These are phyloP conservation scores for Drosophila fulvimacula DNA, from an alignment of 2,888 invertebrate species.

Conservation along the genomic window DNA sequence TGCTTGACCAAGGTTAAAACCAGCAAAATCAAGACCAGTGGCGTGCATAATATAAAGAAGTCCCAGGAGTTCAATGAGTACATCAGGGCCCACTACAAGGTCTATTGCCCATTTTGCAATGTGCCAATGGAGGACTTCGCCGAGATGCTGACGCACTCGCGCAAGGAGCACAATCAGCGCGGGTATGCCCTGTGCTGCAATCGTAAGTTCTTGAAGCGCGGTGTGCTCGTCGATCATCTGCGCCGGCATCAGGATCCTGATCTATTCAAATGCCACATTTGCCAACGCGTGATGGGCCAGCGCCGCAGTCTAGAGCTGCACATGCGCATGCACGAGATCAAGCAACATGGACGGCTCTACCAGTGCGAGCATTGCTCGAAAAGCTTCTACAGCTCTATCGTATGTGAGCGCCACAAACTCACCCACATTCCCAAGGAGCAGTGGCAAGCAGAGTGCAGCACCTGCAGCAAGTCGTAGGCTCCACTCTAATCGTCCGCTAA, in stretches of 20 bases:
- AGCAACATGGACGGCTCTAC: slow-evolving; percentile 68
- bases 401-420: slow-evolving; percentile 77
- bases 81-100: slow-evolving; percentile 76
- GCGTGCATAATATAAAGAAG: slow-evolving; percentile 45
- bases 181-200: slow-evolving; percentile 82
- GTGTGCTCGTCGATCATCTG: slow-evolving; percentile 82
- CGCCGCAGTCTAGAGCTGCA: slow-evolving; percentile 78
- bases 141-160: slow-evolving; percentile 67
- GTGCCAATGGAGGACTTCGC: slow-evolving; percentile 69
- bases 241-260: slow-evolving; percentile 81
- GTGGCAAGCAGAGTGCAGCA: slow-evolving; percentile 71
- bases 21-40: slow-evolving; percentile 6
- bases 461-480: slow-evolving; percentile 78
- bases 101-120: slow-evolving; percentile 80
- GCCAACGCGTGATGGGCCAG: slow-evolving; percentile 74
- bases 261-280: slow-evolving; percentile 80
- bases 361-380: slow-evolving; percentile 82
- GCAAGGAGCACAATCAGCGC: slow-evolving; percentile 72
- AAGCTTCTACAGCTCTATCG: slow-evolving; percentile 75
- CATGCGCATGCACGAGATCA: slow-evolving; percentile 75
- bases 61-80: slow-evolving; percentile 77
- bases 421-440: slow-evolving; percentile 81
- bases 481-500: background rate
- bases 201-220: slow-evolving; percentile 79
- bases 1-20: slow-evolving; percentile 19